Evolutionary conservation across 2,797 vertebrate genomes (phyloP).

Genomic region (Oreonectes daqikongensis): DNA sequence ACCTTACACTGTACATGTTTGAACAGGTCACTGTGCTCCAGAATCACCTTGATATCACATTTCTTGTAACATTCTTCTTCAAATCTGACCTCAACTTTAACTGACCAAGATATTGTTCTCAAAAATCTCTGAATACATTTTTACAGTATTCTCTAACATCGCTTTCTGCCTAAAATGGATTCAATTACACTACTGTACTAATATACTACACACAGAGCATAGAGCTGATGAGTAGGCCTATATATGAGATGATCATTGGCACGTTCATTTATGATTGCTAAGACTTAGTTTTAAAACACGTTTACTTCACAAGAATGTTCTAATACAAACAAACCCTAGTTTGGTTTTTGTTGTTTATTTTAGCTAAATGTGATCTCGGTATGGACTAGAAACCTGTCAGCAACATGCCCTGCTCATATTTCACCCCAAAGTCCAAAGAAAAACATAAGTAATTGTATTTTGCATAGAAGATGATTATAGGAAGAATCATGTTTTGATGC

Average conservation of each 20-base stretch:
- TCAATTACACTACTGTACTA: slow-evolving; percentile 83
- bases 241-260: slow-evolving; percentile 93
- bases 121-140: slow-evolving; percentile 68
- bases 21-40: slow-evolving; percentile 45
- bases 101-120: slow-evolving; percentile 77
- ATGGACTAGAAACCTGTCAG: not conserved
- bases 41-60: slow-evolving; percentile 57
- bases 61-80: slow-evolving; percentile 57
- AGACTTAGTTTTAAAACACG: slow-evolving; percentile 65
- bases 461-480: not conserved
- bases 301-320: not conserved
- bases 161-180: slow-evolving; percentile 63
- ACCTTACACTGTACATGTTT: slow-evolving; percentile 22
- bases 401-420: not conserved
- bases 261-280: slow-evolving; percentile 90
- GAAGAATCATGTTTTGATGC: not conserved
- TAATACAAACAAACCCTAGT: not conserved
- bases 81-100: slow-evolving; percentile 15
- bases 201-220: slow-evolving; percentile 86
- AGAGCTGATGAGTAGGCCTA: slow-evolving; percentile 81
- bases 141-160: slow-evolving; percentile 61
- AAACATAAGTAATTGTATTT: not conserved
- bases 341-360: not conserved
- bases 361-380: not conserved
- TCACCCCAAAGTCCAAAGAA: not conserved